Base-by-base conservation (phyloP, 1,140 invertebrate genomes). In the Drosophila auraria region DNA sequence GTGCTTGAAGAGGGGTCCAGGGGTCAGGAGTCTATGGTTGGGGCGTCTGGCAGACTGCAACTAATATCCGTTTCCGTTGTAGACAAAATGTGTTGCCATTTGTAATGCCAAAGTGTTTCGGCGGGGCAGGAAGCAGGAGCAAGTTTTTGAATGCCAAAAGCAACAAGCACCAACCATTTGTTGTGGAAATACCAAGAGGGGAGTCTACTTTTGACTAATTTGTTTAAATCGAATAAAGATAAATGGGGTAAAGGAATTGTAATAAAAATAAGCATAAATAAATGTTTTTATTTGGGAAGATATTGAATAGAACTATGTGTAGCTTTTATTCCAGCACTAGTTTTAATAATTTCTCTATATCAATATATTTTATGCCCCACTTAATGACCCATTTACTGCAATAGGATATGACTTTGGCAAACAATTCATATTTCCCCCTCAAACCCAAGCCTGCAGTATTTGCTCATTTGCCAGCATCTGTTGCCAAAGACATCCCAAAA, bases 21-120 rank as follows among this genome's bases (percentile, higher is more conserved):
- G 44, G 47, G 27, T 44, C 25, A 33, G 17, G 63, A 57, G 58
- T 45, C 58, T 11, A 27, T 27, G 63, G 15, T 33, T 51, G 59
- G 62, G 64, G 38, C 42, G 63, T 65, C 63, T 74, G 83, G 45
- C 47, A 62, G 75, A 78, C 87, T 91, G 87, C 81, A 87, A 87
- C 87, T 91, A 91, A 91, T 91, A 91, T 91, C 87, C 87, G 87
- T 83, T 91, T 91, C 87, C 83, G 87, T 91, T 91, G 78, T 91
- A 91, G 84, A 90, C 87, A 87, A 91, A 91, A 91, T 91, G 87
- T 91, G 80, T 81, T 87, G 87, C 87, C 87, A 91, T 91, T 91
- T 91, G 83, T 89, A 90, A 82, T 89, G 78, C 77, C 86, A 84
- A 78, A 78, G 80, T 80, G 83, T 73, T 73, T 86, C 74, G 78